Base-by-base conservation (phyloP, 2,888 invertebrate species). In the Machimus rusticus region DNA sequence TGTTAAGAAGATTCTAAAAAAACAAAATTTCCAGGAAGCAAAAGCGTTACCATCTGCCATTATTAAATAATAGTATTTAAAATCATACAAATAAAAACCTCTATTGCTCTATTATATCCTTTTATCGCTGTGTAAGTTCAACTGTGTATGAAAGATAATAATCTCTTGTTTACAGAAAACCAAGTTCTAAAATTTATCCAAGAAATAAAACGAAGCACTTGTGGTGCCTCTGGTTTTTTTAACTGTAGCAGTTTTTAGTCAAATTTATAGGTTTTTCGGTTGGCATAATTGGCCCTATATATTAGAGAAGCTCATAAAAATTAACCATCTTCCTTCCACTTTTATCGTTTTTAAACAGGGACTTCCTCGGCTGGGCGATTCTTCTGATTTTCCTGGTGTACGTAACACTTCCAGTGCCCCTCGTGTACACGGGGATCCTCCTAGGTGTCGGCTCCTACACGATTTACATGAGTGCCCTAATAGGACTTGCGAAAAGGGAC, bases 361-460 rank as follows among this genome's bases (percentile, higher is more conserved):
- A 96, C 90, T 94, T 94, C 87, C 93, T 96, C 23, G 96, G 95
- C 43, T 96, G 96, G 96, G 94, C 95, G 37, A 93, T 96, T 88
- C 93, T 96, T 81, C 92, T 96, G 90, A 95, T 95, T 90, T 97
- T 96, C 91, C 93, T 96, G 81, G 94, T 96, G 81, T 96, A 96
- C 92, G 95, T 96, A 87, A 95, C 96, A 19, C 92, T 96, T 89
- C 96, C 96, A 0, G 93, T 96, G 87, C 93, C 96, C 86, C 92
- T 96, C 66, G 93, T 95, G 74, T 94, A 94, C 89, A 95, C 95
- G 90, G 93, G 92, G 28, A 88, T 94, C 66, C 92, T 95, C 79
- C 92, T 95, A 88, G 95, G 95, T 78, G 90, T 94, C 28, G 94
- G 94, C 87, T 95, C 95, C 16, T 95, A 94, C 89, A 93, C 94